A percentile compares a stretch with the other conserved stretches of the same genome.
Conservation (phyloP, 2,113 vertebrate species). For the Micronycteris hirsuta region DNA sequence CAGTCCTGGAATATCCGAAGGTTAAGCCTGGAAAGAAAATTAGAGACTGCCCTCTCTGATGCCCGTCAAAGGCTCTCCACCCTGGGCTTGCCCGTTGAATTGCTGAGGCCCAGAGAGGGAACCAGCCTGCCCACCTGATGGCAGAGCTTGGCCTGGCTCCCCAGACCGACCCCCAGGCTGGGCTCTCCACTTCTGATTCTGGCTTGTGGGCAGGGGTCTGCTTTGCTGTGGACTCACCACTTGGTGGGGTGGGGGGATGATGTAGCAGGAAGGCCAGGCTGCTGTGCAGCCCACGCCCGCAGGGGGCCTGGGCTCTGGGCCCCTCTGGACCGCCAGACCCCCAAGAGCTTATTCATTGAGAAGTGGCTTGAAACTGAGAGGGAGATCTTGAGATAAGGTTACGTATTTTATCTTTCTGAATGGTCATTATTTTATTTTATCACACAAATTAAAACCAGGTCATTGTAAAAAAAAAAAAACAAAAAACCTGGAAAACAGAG, state of each 20-base stretch:
- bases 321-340: not conserved
- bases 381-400: not conserved
- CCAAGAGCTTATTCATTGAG: not conserved
- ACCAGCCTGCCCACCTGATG: fast-evolving
- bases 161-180: not conserved
- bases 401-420: not conserved
- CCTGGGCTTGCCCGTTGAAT: not conserved
- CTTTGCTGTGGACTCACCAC: not conserved
- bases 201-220: not conserved
- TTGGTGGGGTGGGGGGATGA: not conserved
- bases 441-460: not conserved
- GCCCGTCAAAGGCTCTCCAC: not conserved
- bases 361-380: not conserved
- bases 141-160: not conserved
- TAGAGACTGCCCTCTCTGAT: not conserved
- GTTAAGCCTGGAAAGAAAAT: not conserved
- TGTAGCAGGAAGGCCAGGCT: not conserved
- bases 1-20: not conserved
- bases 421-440: not conserved
- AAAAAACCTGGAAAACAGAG: not conserved
- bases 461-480: not conserved
- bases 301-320: not conserved
- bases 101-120: not conserved
- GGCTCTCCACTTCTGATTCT: not conserved
- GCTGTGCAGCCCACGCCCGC: fast-evolving